Percentiles rank a stretch among this genome's conserved stretches.
Evolutionary conservation across 2,797 vertebrate genomes (phyloP).

Genomic region (Carduelis carduelis): DNA sequence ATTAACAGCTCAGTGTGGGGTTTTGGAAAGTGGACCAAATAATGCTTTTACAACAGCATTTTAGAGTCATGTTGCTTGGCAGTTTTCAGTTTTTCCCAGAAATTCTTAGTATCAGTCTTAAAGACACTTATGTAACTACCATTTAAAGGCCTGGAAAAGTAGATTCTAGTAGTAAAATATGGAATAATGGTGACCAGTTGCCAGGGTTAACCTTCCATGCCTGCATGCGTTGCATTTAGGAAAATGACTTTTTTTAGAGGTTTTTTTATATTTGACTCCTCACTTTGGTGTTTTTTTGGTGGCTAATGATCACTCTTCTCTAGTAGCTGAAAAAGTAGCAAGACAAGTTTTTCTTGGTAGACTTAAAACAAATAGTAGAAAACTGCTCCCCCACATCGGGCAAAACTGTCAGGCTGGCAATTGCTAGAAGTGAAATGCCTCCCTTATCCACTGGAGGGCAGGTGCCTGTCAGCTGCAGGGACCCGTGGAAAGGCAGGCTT

Average conservation of each 20-base stretch:
- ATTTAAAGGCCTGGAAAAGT: neutral
- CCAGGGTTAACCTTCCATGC: neutral
- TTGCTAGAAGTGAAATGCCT: slow-evolving; percentile 1
- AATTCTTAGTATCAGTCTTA: neutral
- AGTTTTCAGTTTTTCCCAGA: neutral
- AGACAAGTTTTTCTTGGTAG: neutral
- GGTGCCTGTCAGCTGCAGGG: neutral
- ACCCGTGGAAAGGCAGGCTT: neutral
- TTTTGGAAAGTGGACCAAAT: neutral
- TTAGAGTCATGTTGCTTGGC: neutral
- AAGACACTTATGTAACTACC: neutral
- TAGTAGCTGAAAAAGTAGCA: neutral
- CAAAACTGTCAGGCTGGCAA: neutral
- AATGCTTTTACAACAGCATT: neutral
- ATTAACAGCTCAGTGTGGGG: neutral
- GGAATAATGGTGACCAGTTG: neutral
- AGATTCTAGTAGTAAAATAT: neutral
- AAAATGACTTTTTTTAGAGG: neutral
- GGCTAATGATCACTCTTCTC: neutral
- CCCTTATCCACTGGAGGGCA: slow-evolving; percentile 64
- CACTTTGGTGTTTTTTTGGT: neutral
- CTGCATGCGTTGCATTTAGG: neutral
- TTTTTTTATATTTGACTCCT: neutral
- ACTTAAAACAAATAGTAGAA: neutral
- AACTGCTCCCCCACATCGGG: accelerated